These are phyloP conservation scores for Gallinago stenura DNA, from an alignment of 2,797 vertebrate species.

Conservation along the genomic window DNA sequence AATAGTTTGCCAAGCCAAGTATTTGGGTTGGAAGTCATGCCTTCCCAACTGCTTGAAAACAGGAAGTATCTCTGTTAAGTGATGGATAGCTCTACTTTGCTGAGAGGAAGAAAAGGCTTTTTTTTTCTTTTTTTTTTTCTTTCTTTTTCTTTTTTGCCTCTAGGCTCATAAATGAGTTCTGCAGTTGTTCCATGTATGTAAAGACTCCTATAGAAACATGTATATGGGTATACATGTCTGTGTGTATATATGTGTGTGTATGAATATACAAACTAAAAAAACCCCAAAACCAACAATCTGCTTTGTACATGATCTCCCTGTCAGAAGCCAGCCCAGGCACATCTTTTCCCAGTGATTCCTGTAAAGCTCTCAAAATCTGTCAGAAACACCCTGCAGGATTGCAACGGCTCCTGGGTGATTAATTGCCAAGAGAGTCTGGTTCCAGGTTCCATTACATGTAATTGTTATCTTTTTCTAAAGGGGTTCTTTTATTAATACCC, in stretches of 20 bases:
- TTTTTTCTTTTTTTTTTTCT: neutral
- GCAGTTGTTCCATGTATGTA: conserved; percentile 60
- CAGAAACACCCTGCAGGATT: conserved; percentile 78
- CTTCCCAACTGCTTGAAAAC: conserved; percentile 89
- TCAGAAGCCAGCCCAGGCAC: conserved; percentile 77
- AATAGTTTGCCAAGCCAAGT: conserved; percentile 86
- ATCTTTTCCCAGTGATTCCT: conserved; percentile 74
- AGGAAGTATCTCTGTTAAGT: conserved; percentile 93
- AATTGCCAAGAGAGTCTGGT: conserved; percentile 73
- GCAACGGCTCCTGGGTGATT: conserved; percentile 74
- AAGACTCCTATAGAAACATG: neutral
- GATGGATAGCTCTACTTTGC: conserved; percentile 87
- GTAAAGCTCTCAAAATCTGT: conserved; percentile 75
- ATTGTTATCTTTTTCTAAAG: conserved; percentile 74
- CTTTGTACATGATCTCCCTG: conserved; percentile 67
- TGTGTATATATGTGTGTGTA: neutral
- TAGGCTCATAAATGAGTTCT: conserved; percentile 82
- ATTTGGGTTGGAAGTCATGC: conserved; percentile 87
- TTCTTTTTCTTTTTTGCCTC: conserved; percentile 63
- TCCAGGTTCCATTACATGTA: conserved; percentile 75
- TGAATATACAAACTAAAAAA: neutral
- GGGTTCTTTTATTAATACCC: conserved; percentile 62
- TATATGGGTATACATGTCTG: neutral
- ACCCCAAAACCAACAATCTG: neutral
- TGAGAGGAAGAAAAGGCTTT: conserved; percentile 79